phyloP scores from a whole-genome alignment of 2,113 vertebrate genomes.

The Erythrocercus mccallii region DNA sequence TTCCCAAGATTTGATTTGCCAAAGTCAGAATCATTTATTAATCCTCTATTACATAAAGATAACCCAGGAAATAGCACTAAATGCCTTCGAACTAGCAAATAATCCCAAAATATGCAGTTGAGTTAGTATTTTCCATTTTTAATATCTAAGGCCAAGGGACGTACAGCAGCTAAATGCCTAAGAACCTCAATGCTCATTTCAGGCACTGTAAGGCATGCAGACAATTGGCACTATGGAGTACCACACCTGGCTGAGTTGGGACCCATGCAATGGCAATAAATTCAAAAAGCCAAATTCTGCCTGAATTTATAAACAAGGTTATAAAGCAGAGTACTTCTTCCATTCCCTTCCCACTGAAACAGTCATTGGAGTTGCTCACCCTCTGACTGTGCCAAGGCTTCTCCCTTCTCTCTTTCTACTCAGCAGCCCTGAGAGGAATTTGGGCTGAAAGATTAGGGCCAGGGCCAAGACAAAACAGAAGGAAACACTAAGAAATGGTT shows the following conservation, averaged over 20 bases:
- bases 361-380: background rate
- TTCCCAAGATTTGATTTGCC: background rate
- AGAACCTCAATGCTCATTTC: background rate
- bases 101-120: background rate
- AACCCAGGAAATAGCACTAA: background rate
- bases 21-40: background rate
- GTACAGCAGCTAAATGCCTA: background rate
- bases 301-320: background rate
- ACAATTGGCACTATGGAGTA: rapidly evolving
- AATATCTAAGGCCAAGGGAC: background rate
- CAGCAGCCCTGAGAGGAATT: background rate
- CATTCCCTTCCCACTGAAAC: background rate
- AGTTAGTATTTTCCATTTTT: background rate
- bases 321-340: background rate
- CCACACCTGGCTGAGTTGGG: rapidly evolving
- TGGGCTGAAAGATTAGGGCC: background rate
- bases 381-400: background rate
- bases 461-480: background rate
- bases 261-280: background rate
- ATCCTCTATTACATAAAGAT: background rate
- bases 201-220: background rate
- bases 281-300: background rate
- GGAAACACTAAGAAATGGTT: background rate
- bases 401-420: background rate
- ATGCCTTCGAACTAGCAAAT: background rate